Percentiles rank a stretch among this genome's conserved stretches.
Conservation (phyloP, 1,140 invertebrate genomes). For the Vollenhovia emeryi region DNA sequence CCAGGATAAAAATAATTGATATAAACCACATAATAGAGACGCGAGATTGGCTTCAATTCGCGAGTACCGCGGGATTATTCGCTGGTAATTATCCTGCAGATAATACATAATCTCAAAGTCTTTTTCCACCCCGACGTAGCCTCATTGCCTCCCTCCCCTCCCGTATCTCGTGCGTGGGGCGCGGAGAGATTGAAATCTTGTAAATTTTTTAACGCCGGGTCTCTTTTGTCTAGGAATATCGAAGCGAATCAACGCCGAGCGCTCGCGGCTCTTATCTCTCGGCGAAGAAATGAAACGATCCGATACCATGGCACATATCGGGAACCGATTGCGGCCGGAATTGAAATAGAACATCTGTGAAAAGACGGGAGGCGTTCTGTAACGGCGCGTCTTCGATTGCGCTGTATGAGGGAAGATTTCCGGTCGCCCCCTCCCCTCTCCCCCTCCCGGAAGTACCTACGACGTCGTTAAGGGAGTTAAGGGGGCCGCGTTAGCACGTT, state of each 20-base stretch:
- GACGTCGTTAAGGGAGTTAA: constrained; percentile 22
- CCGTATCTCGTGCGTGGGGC: not conserved
- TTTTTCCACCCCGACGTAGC: not conserved
- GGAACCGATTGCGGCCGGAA: constrained; percentile 32
- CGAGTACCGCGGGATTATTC: not conserved
- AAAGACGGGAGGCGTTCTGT: constrained; percentile 3
- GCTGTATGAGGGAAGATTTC: constrained; percentile 1
- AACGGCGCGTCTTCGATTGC: constrained; percentile 21
- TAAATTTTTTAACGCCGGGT: constrained; percentile 13
- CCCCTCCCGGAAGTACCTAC: not conserved
- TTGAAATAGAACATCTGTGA: constrained; percentile 29
- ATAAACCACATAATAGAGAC: not conserved
- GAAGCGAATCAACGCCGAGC: not conserved
- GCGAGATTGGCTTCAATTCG: not conserved
- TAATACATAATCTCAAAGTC: not conserved
- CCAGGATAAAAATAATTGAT: not conserved
- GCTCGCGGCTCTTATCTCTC: not conserved
- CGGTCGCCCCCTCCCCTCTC: no score
- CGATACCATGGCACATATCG: not conserved
- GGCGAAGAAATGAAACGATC: not conserved
- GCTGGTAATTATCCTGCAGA: not conserved
- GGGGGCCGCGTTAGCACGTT: constrained; percentile 28
- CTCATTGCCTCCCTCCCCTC: not conserved
- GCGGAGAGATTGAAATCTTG: not conserved
- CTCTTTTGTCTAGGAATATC: not conserved